Evolutionary conservation across 2,797 vertebrate species (phyloP).

Genomic region (Loriculus beryllinus): DNA sequence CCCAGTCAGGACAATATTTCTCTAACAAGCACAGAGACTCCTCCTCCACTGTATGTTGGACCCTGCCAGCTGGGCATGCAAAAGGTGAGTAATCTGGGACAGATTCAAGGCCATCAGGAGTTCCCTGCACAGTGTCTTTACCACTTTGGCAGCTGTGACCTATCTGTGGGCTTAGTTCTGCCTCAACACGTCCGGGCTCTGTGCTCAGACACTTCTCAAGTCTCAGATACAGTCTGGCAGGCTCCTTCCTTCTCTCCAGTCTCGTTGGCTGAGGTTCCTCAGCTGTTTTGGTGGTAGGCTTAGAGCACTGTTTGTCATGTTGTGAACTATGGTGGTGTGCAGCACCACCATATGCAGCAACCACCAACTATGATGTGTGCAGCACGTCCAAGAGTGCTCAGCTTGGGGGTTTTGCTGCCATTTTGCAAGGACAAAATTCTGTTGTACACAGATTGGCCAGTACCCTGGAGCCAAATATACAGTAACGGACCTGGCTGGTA

Average conservation of each 20-base stretch:
- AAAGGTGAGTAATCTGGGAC: slow-evolving; percentile 78
- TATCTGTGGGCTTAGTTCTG: not conserved
- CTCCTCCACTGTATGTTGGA: slow-evolving; percentile 92
- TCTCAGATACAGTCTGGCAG: not conserved
- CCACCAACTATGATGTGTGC: too few species aligned
- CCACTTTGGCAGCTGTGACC: not conserved
- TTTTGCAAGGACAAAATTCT: not conserved
- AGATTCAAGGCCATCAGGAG: not conserved
- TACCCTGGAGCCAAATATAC: not conserved
- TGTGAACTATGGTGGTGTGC: not conserved
- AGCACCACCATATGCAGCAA: too few species aligned
- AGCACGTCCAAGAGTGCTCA: not conserved
- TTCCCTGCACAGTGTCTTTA: not conserved
- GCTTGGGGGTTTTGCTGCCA: not conserved
- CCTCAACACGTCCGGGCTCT: not conserved
- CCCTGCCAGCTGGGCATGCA: slow-evolving; percentile 95
- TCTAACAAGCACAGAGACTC: slow-evolving; percentile 94
- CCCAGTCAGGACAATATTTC: slow-evolving; percentile 98
- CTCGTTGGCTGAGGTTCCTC: not conserved
- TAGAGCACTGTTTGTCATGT: not conserved
- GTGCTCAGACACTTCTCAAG: not conserved
- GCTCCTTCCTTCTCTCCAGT: not conserved
- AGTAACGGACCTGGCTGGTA: not conserved
- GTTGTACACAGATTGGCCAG: not conserved
- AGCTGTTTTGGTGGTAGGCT: not conserved